Evolutionary conservation across 2,797 vertebrate genomes (phyloP), one percentile per base, ranked within the genome.

Genomic region (Anguilla anguilla): DNA sequence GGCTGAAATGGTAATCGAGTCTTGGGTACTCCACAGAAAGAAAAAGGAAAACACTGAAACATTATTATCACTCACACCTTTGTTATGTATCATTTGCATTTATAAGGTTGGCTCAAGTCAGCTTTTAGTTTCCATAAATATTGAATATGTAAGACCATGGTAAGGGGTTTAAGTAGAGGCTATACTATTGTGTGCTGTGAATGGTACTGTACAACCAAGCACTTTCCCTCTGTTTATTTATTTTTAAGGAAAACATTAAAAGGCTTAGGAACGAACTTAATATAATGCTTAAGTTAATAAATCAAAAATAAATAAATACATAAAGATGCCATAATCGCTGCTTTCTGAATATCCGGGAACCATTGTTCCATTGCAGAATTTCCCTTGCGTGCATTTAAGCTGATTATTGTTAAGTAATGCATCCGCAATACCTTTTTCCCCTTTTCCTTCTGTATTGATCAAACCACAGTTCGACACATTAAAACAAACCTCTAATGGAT

Each of bases 401-500:
- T 28, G 35, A 43, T 77, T 43, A 43, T 6, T 77, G 35, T 43
- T 11, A 35, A 77, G 72, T 39, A 22, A 43, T 77, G 67, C 28
- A 31, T 72, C 28, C 31, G 17, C 72, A 2, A 39, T 77, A 77
- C 72, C 31, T 72, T 87, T 22, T 77, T 5, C 49, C 51, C 84
- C 49, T 67, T 25, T 55, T 22, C 59, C 49, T 72, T 0, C 17
- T 72, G 67, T 35, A 72, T 88, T 35, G 88, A 86, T 74, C 88
- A 31, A 49, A 35, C 74, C 85, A 43, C 9, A 74, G 19, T 82
- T 83, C 86, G 39, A 22, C 28, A n/a, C 17, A 39, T 13, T 72
- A 51, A 81, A 91, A 89, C 90, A 17, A 31, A 22, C 51, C 83
- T 86, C 67, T 88, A 88, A 89, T 87, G 86, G 77, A 61, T 72